phyloP scores from a whole-genome alignment of 2,113 vertebrate species.

The Pagrus major region DNA sequence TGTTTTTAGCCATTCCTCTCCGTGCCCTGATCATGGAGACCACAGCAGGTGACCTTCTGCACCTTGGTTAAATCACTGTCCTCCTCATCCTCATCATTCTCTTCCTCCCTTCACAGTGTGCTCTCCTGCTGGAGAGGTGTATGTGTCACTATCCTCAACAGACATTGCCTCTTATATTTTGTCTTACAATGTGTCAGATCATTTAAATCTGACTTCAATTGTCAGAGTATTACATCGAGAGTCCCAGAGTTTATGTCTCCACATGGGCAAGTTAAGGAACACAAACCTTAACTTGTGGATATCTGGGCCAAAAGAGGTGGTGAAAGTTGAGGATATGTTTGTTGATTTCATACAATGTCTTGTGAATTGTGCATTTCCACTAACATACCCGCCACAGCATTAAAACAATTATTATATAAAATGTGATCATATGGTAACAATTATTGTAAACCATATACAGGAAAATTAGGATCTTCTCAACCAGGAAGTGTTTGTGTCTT shows the following conservation, averaged over 20 bases:
- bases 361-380: slow-evolving; percentile 46
- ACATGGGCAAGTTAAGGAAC: not conserved
- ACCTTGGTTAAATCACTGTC: slow-evolving; percentile 79
- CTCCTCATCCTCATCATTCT: slow-evolving; percentile 46
- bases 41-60: slow-evolving; percentile 96
- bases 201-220: not conserved
- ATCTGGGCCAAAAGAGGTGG: slow-evolving; percentile 27
- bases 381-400: slow-evolving; percentile 55
- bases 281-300: not conserved
- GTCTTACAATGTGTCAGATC: not conserved
- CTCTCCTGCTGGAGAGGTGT: slow-evolving; percentile 73
- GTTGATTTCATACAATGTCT: slow-evolving; percentile 50
- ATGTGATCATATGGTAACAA: too few relatives aligned
- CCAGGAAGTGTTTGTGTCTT: not conserved
- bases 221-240: not conserved
- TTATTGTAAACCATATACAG: not conserved
- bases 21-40: slow-evolving; percentile 95
- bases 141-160: slow-evolving; percentile 37
- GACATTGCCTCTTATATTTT: slow-evolving; percentile 25
- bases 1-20: slow-evolving; percentile 94
- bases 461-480: not conserved
- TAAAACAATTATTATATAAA: not conserved
- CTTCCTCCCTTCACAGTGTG: slow-evolving; percentile 51
- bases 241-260: not conserved
- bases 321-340: slow-evolving; percentile 52